Percentiles rank a stretch among this genome's conserved stretches.
Evolutionary conservation across 1,140 invertebrate genomes (phyloP).

Genomic region (Delia radicum): DNA sequence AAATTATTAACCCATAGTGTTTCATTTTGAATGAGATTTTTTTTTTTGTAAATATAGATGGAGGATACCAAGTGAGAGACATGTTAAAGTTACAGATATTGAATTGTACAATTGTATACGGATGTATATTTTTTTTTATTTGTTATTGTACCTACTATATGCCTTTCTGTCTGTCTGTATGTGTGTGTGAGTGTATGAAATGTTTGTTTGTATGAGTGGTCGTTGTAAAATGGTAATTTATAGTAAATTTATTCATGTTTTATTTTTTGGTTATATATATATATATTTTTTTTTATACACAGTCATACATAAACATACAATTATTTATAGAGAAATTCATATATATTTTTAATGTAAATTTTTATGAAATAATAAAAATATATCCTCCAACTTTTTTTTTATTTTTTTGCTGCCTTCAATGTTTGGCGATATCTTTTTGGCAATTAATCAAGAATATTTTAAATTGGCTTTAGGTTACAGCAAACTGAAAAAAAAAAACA

Average conservation of each 20-base stretch:
- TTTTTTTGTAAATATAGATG: no score
- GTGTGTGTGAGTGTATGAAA: background rate
- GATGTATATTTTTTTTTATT: background rate
- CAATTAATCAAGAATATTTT: slow-evolving; percentile 24
- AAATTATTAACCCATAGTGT: no score
- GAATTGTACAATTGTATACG: background rate
- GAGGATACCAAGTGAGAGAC: background rate
- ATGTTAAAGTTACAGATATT: slow-evolving; percentile 17
- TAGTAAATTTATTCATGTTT: slow-evolving; percentile 24
- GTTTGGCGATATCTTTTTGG: slow-evolving; percentile 18
- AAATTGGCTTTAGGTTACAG: slow-evolving; percentile 18
- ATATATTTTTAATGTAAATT: background rate
- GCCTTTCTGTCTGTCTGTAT: background rate
- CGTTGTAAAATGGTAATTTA: slow-evolving; percentile 23
- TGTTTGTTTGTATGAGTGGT: background rate
- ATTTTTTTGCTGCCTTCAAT: background rate
- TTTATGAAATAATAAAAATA: background rate
- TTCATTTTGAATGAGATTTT: no score
- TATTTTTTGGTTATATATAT: slow-evolving; percentile 8
- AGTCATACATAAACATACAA: background rate
- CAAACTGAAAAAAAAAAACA: background rate
- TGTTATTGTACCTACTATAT: background rate
- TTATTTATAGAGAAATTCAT: background rate
- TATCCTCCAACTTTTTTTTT: background rate
- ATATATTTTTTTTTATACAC: background rate